Evolutionary conservation across 2,888 invertebrate species (phyloP).

Genomic region (Macropis europaea): DNA sequence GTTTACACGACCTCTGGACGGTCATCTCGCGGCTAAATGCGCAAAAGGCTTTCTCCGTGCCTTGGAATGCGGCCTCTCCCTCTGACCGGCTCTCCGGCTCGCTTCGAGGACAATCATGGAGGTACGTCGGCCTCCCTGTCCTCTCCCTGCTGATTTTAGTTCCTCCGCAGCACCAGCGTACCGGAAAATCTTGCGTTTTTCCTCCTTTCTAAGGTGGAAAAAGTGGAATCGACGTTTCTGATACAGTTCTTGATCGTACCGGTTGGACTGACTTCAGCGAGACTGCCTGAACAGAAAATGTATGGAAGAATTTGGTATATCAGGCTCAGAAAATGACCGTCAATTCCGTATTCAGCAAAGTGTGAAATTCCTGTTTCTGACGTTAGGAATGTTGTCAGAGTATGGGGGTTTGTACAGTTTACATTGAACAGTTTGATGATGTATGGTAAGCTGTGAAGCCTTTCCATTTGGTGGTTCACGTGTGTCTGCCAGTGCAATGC

Average conservation of each 20-base stretch:
- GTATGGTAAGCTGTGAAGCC: not conserved
- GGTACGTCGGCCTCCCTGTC: slow-evolving; percentile 51
- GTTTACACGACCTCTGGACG: slow-evolving; percentile 59
- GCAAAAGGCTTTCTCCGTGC: slow-evolving; percentile 73
- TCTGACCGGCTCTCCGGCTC: slow-evolving; percentile 43
- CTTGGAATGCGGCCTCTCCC: slow-evolving; percentile 72
- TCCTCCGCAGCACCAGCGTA: not conserved
- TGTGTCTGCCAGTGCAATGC: not conserved
- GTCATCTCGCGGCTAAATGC: slow-evolving; percentile 57
- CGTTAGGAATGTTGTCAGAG: too few relatives aligned
- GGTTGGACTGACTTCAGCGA: not conserved
- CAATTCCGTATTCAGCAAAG: too few relatives aligned
- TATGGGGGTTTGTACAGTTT: too few relatives aligned
- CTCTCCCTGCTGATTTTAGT: slow-evolving; percentile 2
- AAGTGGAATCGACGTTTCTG: not conserved
- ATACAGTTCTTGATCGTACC: not conserved
- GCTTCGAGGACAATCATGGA: slow-evolving; percentile 50
- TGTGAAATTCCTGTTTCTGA: too few relatives aligned
- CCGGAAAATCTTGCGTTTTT: slow-evolving; percentile 20
- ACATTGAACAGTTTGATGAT: too few relatives aligned
- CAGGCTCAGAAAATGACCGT: too few relatives aligned
- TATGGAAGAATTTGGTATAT: too few relatives aligned
- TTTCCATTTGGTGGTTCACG: not conserved
- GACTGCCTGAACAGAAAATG: not conserved
- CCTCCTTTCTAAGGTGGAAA: not conserved